A percentile compares a stretch with the other conserved stretches of the same genome.
Evolutionary conservation across 1,140 invertebrate species (phyloP).

Genomic region (Parasteatoda tepidariorum): DNA sequence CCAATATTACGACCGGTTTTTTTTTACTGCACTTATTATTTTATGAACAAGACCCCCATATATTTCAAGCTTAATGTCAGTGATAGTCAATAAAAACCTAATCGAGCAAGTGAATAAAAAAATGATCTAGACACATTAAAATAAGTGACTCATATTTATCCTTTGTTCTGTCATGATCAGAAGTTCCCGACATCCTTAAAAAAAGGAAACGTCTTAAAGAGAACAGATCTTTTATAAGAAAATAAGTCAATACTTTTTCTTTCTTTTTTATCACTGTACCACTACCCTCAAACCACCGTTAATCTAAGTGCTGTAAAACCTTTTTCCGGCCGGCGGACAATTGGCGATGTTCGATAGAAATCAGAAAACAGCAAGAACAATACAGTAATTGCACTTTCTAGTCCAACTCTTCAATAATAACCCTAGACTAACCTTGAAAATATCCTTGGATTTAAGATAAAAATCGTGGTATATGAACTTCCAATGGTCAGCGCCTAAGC

Average conservation of each 20-base stretch:
- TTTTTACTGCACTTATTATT: no score
- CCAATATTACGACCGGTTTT: no score
- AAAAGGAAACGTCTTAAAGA: conserved; percentile 2
- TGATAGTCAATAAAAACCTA: no score
- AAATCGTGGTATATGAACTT: conserved; percentile 54
- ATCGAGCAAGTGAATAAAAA: no score
- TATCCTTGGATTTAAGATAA: conserved; percentile 54
- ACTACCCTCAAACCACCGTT: conserved; percentile 53
- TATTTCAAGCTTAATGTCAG: no score
- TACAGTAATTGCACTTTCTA: conserved; percentile 58
- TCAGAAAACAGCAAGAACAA: conserved; percentile 46
- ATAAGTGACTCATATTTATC: background rate
- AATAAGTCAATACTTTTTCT: conserved; percentile 21
- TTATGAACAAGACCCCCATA: no score
- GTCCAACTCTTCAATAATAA: conserved; percentile 55
- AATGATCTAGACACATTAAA: background rate
- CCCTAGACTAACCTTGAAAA: conserved; percentile 51
- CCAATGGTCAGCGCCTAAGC: conserved; percentile 49
- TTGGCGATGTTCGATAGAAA: conserved; percentile 51
- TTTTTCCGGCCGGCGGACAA: conserved; percentile 33
- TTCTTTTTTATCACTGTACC: conserved; percentile 32
- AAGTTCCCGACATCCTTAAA: conserved; percentile 25
- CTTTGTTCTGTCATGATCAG: conserved; percentile 50
- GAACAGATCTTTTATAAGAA: conserved; percentile 24
- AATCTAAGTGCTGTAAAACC: conserved; percentile 9